Conservation (phyloP, 2,888 invertebrate species). For the Octonoba sinensis region DNA sequence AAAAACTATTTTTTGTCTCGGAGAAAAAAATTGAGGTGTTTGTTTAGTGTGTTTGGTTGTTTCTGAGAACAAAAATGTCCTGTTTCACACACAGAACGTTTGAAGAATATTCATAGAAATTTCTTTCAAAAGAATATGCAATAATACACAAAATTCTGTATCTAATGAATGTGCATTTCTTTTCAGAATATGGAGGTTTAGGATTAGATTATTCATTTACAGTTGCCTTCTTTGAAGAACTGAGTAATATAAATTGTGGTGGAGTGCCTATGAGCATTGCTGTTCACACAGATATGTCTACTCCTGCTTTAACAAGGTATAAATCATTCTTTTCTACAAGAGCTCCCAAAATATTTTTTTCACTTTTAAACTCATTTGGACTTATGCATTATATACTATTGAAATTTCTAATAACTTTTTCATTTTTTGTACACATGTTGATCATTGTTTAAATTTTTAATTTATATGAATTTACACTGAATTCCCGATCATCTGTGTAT, state of each 20-base stretch:
- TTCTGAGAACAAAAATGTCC: no score
- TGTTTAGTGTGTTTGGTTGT: background rate
- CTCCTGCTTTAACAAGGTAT: constrained; percentile 73
- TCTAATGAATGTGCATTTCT: constrained; percentile 6
- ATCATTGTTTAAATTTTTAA: no score
- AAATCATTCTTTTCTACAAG: no score
- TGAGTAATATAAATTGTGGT: constrained; percentile 74
- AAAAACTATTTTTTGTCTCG: no score
- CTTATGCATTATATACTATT: no score
- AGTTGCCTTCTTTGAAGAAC: constrained; percentile 74
- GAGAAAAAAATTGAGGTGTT: background rate
- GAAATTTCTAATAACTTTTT: background rate
- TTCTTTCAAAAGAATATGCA: background rate
- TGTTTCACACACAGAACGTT: no score
- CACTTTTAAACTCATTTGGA: no score
- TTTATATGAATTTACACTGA: no score
- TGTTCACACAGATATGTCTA: constrained; percentile 76
- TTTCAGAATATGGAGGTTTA: constrained; percentile 74
- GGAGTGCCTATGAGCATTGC: constrained; percentile 73
- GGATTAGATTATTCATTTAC: constrained; percentile 75
- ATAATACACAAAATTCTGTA: background rate
- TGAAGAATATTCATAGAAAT: background rate
- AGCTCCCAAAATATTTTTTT: background rate
- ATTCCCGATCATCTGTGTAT: no score
- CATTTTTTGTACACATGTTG: background rate